phyloP scores from a whole-genome alignment of 2,797 vertebrate species.

The Hephaestus fuliginosus region DNA sequence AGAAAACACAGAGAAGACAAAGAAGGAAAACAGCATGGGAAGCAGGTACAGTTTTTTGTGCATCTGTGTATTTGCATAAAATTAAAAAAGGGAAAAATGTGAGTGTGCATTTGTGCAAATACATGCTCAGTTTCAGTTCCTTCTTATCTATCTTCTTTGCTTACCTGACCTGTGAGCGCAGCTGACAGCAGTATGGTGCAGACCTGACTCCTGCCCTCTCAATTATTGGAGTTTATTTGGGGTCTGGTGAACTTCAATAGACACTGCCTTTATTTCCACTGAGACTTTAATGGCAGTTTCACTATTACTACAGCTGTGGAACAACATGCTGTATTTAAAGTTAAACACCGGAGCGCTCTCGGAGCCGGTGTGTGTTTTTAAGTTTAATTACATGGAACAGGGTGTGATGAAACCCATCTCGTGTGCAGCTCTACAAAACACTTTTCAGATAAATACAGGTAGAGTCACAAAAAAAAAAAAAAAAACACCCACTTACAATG shows the following conservation, averaged over 20 bases:
- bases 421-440: background rate
- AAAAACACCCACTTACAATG: background rate
- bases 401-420: conserved; percentile 4
- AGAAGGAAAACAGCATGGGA: conserved; percentile 36
- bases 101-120: background rate
- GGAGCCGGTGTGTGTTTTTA: conserved; percentile 12
- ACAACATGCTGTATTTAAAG: conserved; percentile 42
- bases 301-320: conserved; percentile 35
- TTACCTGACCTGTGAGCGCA: conserved; percentile 40
- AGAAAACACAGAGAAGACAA: conserved; percentile 35
- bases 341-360: conserved; percentile 18
- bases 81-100: background rate
- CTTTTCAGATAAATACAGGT: conserved; percentile 2
- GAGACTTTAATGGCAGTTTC: conserved; percentile 39
- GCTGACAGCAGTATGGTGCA: conserved; percentile 53
- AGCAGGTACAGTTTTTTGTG: conserved; percentile 19
- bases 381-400: conserved; percentile 40
- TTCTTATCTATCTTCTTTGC: conserved; percentile 22
- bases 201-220: conserved; percentile 51
- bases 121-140: conserved; percentile 7
- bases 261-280: conserved; percentile 59
- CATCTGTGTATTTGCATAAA: conserved; percentile 32
- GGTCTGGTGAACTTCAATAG: conserved; percentile 51
- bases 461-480: background rate
- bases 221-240: conserved; percentile 61